phyloP scores from a whole-genome alignment of 1,140 invertebrate genomes.

The Drosophila bocki region DNA sequence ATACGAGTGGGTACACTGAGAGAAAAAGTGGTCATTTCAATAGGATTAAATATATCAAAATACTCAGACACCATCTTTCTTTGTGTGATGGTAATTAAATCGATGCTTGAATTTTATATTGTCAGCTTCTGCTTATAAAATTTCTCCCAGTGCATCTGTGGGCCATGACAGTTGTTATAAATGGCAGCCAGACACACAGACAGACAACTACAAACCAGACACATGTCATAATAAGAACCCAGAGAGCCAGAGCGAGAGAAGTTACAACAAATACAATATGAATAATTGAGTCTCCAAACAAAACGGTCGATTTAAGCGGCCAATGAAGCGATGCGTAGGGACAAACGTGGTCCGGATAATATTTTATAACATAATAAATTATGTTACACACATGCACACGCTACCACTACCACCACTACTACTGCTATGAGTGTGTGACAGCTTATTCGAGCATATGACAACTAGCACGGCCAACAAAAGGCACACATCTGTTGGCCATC shows the following conservation, averaged over 20 bases:
- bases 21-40: not conserved
- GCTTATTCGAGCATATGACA: constrained; percentile 82
- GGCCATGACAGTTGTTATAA: constrained; percentile 79
- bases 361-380: constrained; percentile 84
- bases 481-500: constrained; percentile 81
- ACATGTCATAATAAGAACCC: constrained; percentile 74
- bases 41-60: not conserved
- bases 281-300: constrained; percentile 79
- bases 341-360: constrained; percentile 64
- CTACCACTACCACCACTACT: not conserved
- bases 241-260: constrained; percentile 4
- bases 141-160: constrained; percentile 32
- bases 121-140: not conserved
- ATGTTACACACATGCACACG: constrained; percentile 60
- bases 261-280: constrained; percentile 64
- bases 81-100: not conserved
- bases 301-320: constrained; percentile 80
- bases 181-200: constrained; percentile 58
- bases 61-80: no score
- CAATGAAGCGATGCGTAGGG: constrained; percentile 66
- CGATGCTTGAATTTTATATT: not conserved
- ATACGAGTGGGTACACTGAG: constrained; percentile 15
- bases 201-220: constrained; percentile 74
- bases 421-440: constrained; percentile 56
- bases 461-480: constrained; percentile 71